Evolutionary conservation across 1,140 invertebrate genomes (phyloP), one percentile per base, ranked within the genome.

Genomic region (Vollenhovia emeryi): DNA sequence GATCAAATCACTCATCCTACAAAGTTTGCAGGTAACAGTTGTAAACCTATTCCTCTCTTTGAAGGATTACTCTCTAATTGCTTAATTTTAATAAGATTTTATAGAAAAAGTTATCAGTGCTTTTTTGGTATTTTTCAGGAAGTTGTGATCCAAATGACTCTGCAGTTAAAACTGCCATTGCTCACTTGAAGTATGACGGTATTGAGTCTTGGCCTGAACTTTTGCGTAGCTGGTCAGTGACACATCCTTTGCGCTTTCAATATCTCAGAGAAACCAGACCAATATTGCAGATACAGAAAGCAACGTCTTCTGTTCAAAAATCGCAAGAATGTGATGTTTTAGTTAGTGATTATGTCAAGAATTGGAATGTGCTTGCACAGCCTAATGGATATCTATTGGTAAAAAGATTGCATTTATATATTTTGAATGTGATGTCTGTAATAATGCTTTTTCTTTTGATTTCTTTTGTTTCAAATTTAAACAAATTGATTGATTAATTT

Each of bases 121-220:
- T n/a, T 64, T 59, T 59, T 30, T 59, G 27, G 6, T 62, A 60
- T 62, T 68, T 68, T 43, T 68, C 9, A 68, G 21, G 64, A 24
- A 68, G 40, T 45, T 68, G 40, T 68, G 40, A 68, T 68, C 40
- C 40, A 68, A 68, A 68, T 2, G 40, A 68, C 13, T 45, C 21
- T 27, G 8, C 11, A 68, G 40, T 68, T 18, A 45, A 45, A 68
- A 68, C 6, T 68, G 64, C 64, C 45, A 68, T 68, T 8, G 40
- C 40, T 45, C 40, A 3, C 7, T 68, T 68, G 18, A 45, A 68
- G 15, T 45, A 68, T 4, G 36, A 68, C 4, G 27, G 15, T 45
- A 45, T 68, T 68, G 40, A 45, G 40, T 68, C 21, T 68, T 68
- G 64, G 40, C 64, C 64, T 45, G 40, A 68, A 68, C 21, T 68